These are phyloP conservation scores for Andinoacara biseriatus DNA, from an alignment of 2,113 vertebrate genomes.

Conservation along the genomic window DNA sequence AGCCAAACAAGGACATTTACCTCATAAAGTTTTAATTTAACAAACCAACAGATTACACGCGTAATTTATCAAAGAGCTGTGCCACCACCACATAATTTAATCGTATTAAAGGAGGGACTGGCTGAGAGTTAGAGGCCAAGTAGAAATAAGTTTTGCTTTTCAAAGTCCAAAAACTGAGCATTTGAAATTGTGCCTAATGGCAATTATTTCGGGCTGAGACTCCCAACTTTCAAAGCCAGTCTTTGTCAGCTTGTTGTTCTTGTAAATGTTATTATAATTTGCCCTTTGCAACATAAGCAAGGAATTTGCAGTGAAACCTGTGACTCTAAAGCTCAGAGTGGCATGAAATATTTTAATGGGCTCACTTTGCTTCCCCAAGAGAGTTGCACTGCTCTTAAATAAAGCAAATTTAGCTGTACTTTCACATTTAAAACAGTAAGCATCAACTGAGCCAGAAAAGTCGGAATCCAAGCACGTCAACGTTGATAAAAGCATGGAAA, in stretches of 20 bases:
- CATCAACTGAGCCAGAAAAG: neutral
- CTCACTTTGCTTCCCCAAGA: neutral
- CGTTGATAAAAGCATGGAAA: too few species aligned
- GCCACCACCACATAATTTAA: neutral
- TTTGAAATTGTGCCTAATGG: neutral
- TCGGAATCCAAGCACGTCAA: too few species aligned
- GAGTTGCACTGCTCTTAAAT: neutral
- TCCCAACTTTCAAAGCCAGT: neutral
- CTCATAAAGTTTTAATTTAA: neutral
- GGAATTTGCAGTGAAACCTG: neutral
- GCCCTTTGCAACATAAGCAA: neutral
- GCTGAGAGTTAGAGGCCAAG: neutral
- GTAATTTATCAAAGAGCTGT: neutral
- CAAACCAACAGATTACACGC: neutral
- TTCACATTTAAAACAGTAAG: neutral
- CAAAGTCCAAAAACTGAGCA: neutral
- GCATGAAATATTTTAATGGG: neutral
- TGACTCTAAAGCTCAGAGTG: neutral
- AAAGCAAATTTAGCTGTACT: neutral
- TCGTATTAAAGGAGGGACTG: neutral
- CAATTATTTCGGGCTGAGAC: neutral
- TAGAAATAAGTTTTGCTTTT: neutral
- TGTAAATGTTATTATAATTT: neutral
- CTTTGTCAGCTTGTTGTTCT: conserved; percentile 3
- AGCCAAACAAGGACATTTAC: neutral